Percentiles rank a stretch among this genome's conserved stretches.
Evolutionary conservation across 2,888 invertebrate species (phyloP).

Genomic region (Acleris cristana): DNA sequence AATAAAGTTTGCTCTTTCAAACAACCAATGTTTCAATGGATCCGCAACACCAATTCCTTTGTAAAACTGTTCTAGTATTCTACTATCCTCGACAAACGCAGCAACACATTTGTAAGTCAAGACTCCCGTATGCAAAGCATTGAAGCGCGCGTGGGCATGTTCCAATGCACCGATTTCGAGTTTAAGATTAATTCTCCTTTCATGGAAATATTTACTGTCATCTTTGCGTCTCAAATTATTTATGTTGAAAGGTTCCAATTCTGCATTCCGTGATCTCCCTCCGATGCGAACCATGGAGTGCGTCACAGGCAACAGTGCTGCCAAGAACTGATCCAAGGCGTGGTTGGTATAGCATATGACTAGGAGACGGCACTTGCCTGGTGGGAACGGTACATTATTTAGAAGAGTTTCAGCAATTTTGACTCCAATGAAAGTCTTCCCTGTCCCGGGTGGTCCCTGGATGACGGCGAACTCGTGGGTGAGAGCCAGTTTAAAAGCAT

Average conservation of each 20-base stretch:
- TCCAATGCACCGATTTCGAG: constrained; percentile 47
- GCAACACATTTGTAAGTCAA: constrained; percentile 45
- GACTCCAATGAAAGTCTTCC: constrained; percentile 91
- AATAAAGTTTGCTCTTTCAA: constrained; percentile 48
- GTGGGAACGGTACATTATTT: constrained; percentile 67
- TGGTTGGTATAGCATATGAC: constrained; percentile 94
- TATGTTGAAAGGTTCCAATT: constrained; percentile 67
- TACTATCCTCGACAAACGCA: constrained; percentile 44
- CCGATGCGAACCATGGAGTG: constrained; percentile 87
- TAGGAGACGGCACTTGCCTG: constrained; percentile 80
- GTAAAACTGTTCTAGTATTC: constrained; percentile 47
- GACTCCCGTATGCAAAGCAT: constrained; percentile 56
- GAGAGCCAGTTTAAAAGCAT: constrained; percentile 87
- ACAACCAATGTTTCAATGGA: constrained; percentile 60
- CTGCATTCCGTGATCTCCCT: constrained; percentile 84
- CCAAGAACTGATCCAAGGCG: constrained; percentile 92
- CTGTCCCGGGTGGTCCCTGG: constrained; percentile 95
- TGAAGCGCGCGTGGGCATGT: constrained; percentile 49
- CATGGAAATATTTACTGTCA: constrained; percentile 46
- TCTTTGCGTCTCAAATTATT: constrained; percentile 60
- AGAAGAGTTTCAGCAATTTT: constrained; percentile 88
- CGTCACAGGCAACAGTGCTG: constrained; percentile 85
- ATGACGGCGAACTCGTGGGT: constrained; percentile 89
- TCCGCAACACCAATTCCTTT: constrained; percentile 38
- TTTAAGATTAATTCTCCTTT: constrained; percentile 51